Conservation (phyloP, 1,140 invertebrate genomes). For the Chymomyza costata region DNA sequence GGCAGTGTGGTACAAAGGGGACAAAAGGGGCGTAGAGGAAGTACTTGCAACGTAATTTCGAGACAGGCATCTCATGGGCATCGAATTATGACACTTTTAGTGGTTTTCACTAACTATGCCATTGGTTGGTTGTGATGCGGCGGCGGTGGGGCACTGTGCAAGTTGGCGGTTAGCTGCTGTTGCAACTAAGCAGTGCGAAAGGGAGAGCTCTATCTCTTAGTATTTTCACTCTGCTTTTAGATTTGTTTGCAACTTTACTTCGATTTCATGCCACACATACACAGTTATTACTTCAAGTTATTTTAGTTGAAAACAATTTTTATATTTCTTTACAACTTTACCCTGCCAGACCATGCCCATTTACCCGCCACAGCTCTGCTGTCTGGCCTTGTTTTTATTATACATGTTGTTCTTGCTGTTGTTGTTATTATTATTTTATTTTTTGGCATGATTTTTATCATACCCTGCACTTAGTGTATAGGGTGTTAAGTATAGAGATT, state of each 20-base stretch:
- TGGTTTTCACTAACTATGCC: constrained; percentile 67
- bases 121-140: too few species aligned
- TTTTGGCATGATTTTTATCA: constrained; percentile 1
- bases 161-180: constrained; percentile 2
- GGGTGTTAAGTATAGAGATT: too few species aligned
- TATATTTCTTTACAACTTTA: constrained; percentile 34
- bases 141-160: not conserved
- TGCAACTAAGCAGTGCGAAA: constrained; percentile 7
- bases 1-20: too few species aligned
- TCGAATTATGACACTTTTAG: constrained; percentile 75
- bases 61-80: constrained; percentile 72
- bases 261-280: constrained; percentile 54
- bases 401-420: constrained; percentile 9
- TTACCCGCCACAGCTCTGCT: not conserved
- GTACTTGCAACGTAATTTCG: too few species aligned
- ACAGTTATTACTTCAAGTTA: constrained; percentile 19
- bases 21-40: too few species aligned
- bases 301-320: constrained; percentile 28
- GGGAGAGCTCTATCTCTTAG: constrained; percentile 31
- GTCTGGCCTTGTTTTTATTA: not conserved
- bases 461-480: too few species aligned
- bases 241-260: constrained; percentile 65
- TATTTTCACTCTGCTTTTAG: constrained; percentile 46
- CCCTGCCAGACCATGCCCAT: not conserved
- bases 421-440: constrained; percentile 12